These are phyloP conservation scores for Eurois occulta DNA, from an alignment of 2,888 invertebrate genomes.

Conservation along the genomic window DNA sequence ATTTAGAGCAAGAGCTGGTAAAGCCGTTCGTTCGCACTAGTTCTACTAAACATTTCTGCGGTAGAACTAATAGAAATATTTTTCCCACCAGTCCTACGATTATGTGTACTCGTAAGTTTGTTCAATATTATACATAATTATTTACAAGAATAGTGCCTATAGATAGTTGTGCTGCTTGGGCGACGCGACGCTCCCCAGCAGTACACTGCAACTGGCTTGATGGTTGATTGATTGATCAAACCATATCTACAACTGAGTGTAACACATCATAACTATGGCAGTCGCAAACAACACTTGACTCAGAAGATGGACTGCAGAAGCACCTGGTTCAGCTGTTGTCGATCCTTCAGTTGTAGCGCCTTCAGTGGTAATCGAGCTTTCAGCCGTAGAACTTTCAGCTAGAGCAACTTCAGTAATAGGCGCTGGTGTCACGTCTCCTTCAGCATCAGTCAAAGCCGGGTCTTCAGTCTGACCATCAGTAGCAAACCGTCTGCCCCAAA, in stretches of 20 bases:
- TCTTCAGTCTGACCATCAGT: conserved; percentile 81
- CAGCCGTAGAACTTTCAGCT: conserved; percentile 4
- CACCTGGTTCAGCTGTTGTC: conserved; percentile 11
- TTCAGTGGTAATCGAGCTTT: neutral
- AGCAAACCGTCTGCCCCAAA: conserved; percentile 89
- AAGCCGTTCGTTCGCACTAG: no score
- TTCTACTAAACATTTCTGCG: no score
- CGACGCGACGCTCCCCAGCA: neutral
- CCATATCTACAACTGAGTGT: conserved; percentile 21
- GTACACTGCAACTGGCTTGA: neutral
- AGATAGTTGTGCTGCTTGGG: neutral
- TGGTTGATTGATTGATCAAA: neutral
- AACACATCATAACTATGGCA: conserved; percentile 34
- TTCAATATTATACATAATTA: neutral
- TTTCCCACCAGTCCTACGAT: no score
- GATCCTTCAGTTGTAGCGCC: neutral
- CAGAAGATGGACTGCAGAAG: conserved; percentile 51
- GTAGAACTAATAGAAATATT: no score
- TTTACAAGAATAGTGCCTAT: neutral
- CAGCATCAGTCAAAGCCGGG: conserved; percentile 67
- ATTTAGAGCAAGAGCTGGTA: neutral
- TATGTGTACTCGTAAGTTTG: neutral
- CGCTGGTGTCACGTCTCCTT: conserved; percentile 25
- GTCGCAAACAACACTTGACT: conserved; percentile 55
- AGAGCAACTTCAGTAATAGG: conserved; percentile 1